A percentile compares a stretch with the other conserved stretches of the same genome.
These are phyloP conservation scores for Xiphophorus couchianus DNA, from an alignment of 2,113 vertebrate species.

Conservation along the genomic window DNA sequence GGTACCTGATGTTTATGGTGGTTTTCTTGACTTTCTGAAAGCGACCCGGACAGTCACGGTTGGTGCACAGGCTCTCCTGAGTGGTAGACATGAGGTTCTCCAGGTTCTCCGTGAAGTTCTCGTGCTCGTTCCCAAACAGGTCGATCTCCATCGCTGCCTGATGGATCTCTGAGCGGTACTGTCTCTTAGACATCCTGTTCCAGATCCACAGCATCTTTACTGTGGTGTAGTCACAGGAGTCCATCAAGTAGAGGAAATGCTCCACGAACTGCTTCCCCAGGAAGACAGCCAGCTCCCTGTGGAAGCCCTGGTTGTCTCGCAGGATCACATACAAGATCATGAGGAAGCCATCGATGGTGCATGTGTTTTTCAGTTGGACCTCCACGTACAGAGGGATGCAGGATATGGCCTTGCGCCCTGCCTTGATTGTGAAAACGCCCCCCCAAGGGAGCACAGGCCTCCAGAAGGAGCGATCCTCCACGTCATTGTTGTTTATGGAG, in stretches of 20 bases:
- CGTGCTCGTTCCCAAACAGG: slow-evolving; percentile 90
- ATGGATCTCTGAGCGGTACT: slow-evolving; percentile 87
- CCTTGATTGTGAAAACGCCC: slow-evolving; percentile 87
- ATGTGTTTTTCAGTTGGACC: slow-evolving; percentile 89
- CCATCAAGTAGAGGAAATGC: slow-evolving; percentile 90
- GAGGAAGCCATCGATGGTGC: slow-evolving; percentile 91
- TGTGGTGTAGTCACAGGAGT: slow-evolving; percentile 88
- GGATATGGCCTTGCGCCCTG: slow-evolving; percentile 88
- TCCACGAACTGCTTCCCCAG: slow-evolving; percentile 88
- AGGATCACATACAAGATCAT: slow-evolving; percentile 91
- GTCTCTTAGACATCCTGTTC: slow-evolving; percentile 90
- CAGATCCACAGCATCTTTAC: slow-evolving; percentile 93
- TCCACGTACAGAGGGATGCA: slow-evolving; percentile 88
- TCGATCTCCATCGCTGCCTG: slow-evolving; percentile 87
- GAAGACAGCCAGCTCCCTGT: slow-evolving; percentile 84
- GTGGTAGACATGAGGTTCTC: slow-evolving; percentile 88
- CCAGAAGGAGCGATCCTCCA: slow-evolving; percentile 89
- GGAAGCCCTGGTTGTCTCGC: slow-evolving; percentile 86
- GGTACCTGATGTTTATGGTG: slow-evolving; percentile 86
- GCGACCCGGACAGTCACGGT: slow-evolving; percentile 82
- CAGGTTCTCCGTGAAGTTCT: slow-evolving; percentile 91
- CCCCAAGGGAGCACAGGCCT: slow-evolving; percentile 91
- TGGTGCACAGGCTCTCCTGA: slow-evolving; percentile 88
- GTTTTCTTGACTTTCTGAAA: slow-evolving; percentile 82
- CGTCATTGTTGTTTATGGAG: slow-evolving; percentile 87